Evolutionary conservation across 2,888 invertebrate species (phyloP).

Genomic region (Liopterus haemorrhoidalis): DNA sequence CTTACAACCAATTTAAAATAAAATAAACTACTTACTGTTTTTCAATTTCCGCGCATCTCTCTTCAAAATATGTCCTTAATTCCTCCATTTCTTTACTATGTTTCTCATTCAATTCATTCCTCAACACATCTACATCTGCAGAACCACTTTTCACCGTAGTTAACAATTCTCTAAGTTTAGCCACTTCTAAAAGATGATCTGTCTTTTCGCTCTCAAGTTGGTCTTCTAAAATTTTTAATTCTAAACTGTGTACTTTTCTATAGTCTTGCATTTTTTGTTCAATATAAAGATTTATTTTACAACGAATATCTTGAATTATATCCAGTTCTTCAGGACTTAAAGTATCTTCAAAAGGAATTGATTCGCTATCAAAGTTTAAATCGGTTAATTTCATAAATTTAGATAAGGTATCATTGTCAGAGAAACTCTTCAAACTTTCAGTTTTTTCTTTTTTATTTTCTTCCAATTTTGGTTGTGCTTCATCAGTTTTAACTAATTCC

Average conservation of each 20-base stretch:
- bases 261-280: conserved; percentile 29
- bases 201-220: conserved; percentile 55
- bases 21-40: conserved; percentile 59
- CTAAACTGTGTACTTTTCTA: conserved; percentile 31
- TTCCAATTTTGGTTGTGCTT: too few species aligned
- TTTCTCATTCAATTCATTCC: conserved; percentile 56
- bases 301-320: conserved; percentile 13
- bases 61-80: conserved; percentile 70
- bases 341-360: conserved; percentile 14
- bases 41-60: conserved; percentile 72
- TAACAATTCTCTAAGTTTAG: conserved; percentile 51
- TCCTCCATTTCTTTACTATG: conserved; percentile 75
- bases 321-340: conserved; percentile 13
- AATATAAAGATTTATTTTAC: conserved; percentile 33
- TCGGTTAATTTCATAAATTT: too few species aligned
- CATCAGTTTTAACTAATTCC: too few species aligned
- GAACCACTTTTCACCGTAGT: conserved; percentile 54
- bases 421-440: too few species aligned
- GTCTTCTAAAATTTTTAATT: conserved; percentile 42
- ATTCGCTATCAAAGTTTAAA: conserved; percentile 19
- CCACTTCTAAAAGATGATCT: conserved; percentile 50
- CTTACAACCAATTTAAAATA: conserved; percentile 33
- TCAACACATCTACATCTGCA: conserved; percentile 51
- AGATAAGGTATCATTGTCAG: too few species aligned
- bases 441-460: too few species aligned